phyloP scores from a whole-genome alignment of 1,140 invertebrate species.

The Ptiloglossa arizonensis region DNA sequence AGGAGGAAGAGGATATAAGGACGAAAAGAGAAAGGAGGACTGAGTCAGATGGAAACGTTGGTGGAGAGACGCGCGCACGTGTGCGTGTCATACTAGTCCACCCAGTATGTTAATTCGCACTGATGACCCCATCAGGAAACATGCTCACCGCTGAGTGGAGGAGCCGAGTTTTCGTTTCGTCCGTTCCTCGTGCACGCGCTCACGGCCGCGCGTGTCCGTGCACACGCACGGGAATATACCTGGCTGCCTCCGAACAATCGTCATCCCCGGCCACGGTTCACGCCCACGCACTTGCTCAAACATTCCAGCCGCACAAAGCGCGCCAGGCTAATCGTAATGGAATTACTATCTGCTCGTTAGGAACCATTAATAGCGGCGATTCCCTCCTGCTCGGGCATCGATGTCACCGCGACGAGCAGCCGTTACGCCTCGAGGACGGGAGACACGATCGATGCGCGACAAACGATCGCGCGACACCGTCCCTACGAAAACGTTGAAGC shows the following conservation, averaged over 20 bases:
- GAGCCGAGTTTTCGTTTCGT: slow-evolving; percentile 67
- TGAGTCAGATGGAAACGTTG: slow-evolving; percentile 65
- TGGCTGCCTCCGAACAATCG: slow-evolving; percentile 63
- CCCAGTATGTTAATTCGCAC: slow-evolving; percentile 77
- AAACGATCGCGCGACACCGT: too few species aligned
- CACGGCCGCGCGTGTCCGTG: not conserved
- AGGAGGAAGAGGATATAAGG: slow-evolving; percentile 19
- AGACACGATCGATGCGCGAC: not conserved
- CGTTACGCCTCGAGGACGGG: not conserved
- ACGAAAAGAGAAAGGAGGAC: slow-evolving; percentile 40
- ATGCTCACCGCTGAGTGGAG: slow-evolving; percentile 70
- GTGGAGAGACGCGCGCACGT: slow-evolving; percentile 48
- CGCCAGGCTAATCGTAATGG: slow-evolving; percentile 59
- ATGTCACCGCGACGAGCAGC: not conserved
- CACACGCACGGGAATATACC: slow-evolving; percentile 26
- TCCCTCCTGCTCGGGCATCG: not conserved
- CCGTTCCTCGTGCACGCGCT: not conserved
- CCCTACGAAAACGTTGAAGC: too few species aligned
- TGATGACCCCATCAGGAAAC: slow-evolving; percentile 78
- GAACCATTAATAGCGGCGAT: slow-evolving; percentile 48
- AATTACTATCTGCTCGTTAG: slow-evolving; percentile 62
- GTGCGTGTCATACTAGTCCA: slow-evolving; percentile 68
- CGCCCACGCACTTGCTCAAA: slow-evolving; percentile 65
- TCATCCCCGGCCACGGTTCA: slow-evolving; percentile 60
- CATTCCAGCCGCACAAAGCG: slow-evolving; percentile 59